Conservation (phyloP, 2,888 invertebrate genomes). For the Eupithecia abbreviata region DNA sequence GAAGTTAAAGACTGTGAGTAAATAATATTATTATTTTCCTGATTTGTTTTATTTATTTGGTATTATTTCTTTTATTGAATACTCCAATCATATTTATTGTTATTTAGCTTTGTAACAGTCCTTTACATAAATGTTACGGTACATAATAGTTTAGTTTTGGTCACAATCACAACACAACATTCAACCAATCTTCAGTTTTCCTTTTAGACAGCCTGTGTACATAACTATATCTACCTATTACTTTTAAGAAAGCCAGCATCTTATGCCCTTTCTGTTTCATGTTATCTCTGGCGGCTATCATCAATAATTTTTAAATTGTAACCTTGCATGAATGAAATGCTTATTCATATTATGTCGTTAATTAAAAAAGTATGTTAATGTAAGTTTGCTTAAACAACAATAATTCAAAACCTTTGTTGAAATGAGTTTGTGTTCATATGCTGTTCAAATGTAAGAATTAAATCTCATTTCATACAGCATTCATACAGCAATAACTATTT, state of each 20-base stretch:
- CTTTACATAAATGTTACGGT: not conserved
- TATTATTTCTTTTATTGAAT: not conserved
- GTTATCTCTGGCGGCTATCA: not conserved
- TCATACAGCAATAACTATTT: too few species aligned
- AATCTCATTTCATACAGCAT: too few species aligned
- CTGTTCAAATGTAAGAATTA: not conserved
- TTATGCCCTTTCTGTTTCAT: not conserved
- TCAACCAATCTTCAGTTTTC: not conserved
- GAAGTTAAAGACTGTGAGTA: slow-evolving; percentile 78
- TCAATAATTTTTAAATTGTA: too few species aligned
- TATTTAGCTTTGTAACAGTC: not conserved
- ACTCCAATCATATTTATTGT: not conserved
- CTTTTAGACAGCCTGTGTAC: not conserved
- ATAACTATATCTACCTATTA: not conserved
- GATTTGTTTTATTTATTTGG: not conserved
- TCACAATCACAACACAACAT: not conserved
- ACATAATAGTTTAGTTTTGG: not conserved
- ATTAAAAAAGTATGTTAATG: too few species aligned
- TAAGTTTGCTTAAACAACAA: too few species aligned
- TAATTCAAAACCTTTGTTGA: too few species aligned
- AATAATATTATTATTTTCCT: not conserved
- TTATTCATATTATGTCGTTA: too few species aligned
- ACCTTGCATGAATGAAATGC: too few species aligned
- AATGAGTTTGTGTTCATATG: too few species aligned
- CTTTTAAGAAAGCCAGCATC: too few species aligned